These are phyloP conservation scores for Polypterus bichir DNA, from an alignment of 2,113 vertebrate species.

Conservation along the genomic window DNA sequence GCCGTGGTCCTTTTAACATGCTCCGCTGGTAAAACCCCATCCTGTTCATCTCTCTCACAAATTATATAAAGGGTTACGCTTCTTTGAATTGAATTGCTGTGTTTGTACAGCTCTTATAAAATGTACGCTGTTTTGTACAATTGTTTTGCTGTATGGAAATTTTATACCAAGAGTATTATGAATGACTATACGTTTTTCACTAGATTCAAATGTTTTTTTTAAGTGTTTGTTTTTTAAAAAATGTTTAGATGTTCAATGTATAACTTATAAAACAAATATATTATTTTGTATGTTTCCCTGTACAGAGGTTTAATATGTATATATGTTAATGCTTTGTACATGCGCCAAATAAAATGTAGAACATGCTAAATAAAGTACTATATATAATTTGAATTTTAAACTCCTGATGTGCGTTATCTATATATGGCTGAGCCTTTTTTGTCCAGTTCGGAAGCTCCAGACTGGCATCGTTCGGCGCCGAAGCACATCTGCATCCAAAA, in stretches of 20 bases:
- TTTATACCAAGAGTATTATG: conserved; percentile 50
- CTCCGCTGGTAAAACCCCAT: not conserved
- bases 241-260: conserved; percentile 44
- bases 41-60: not conserved
- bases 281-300: conserved; percentile 41
- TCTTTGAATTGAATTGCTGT: conserved; percentile 44
- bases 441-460: no score
- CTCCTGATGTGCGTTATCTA: no score
- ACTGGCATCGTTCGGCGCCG: no score
- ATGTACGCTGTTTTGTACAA: conserved; percentile 61
- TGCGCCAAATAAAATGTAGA: conserved; percentile 48
- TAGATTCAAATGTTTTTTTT: conserved; percentile 14
- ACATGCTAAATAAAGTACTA: conserved; percentile 18
- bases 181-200: conserved; percentile 41
- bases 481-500: no score
- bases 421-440: no score
- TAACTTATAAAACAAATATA: conserved; percentile 52
- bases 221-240: no score
- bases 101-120: conserved; percentile 49
- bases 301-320: conserved; percentile 42
- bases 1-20: not conserved
- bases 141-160: conserved; percentile 49
- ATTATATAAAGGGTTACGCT: conserved; percentile 19
- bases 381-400: no score
- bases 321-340: conserved; percentile 40